These are phyloP conservation scores for Stenchaetothrips biformis DNA, from an alignment of 2,888 invertebrate species.

Conservation along the genomic window DNA sequence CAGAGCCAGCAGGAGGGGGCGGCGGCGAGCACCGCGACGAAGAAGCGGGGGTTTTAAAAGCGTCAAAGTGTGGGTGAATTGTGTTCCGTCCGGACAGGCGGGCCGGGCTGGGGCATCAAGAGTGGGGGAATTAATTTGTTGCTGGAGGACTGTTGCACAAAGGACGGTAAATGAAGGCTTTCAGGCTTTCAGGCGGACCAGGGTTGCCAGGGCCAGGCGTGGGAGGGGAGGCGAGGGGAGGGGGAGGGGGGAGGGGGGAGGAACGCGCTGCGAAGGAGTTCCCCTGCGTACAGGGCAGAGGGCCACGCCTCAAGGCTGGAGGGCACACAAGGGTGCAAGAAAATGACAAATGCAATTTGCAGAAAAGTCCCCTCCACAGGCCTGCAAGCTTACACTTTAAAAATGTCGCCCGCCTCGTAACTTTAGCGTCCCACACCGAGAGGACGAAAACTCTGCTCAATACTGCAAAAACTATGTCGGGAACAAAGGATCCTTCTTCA, in stretches of 20 bases:
- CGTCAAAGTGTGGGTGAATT: neutral
- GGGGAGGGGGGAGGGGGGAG: neutral
- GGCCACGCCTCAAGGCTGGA: too few relatives aligned
- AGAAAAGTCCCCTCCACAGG: too few relatives aligned
- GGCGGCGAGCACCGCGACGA: neutral
- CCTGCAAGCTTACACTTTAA: too few relatives aligned
- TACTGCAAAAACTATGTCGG: too few relatives aligned
- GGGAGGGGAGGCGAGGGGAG: neutral
- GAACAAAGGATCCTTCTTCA: too few relatives aligned
- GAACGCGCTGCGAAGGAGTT: neutral
- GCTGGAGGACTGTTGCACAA: constrained; percentile 18
- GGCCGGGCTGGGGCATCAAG: too few relatives aligned
- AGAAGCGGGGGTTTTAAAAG: neutral
- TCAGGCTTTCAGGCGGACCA: neutral
- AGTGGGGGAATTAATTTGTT: constrained; percentile 16
- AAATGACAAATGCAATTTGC: too few relatives aligned
- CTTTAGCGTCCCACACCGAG: too few relatives aligned
- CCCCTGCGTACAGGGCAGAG: too few relatives aligned
- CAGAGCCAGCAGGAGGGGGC: neutral
- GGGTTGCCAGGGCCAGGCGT: neutral
- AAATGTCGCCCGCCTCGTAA: too few relatives aligned
- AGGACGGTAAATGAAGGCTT: constrained; percentile 20
- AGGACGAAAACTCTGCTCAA: too few relatives aligned
- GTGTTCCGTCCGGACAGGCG: neutral
- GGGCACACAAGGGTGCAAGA: too few relatives aligned